Evolutionary conservation across 2,888 invertebrate genomes (phyloP), one percentile per base, ranked within the genome.

Genomic region (Elmis aenea): DNA sequence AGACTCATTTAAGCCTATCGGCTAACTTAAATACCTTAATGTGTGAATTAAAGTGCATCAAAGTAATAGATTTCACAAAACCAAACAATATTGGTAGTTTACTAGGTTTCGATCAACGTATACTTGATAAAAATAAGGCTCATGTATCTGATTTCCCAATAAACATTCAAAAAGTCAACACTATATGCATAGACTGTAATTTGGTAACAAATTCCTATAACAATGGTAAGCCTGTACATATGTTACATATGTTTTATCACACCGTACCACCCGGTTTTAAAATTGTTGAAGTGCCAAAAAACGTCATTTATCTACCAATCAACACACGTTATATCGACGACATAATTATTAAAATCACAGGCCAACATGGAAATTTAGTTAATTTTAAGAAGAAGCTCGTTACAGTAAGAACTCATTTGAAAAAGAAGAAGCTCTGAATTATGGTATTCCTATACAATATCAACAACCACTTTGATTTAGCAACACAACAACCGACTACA

Each of bases 121-220:
- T 23, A 26, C 16, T 46, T 4, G 20, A 37, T 22, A 12, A 43
- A 2, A 28, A 27, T 25, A 35, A 18, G n/a, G 27, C 25, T 13
- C 43, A 47, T 22, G 28, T 38, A 26, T 49, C 52, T 5, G 48
- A 53, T 46, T 9, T 38, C 14, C 16, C n/a, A n/a, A n/a, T n/a
- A n/a, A n/a, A n/a, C n/a, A n/a, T n/a, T n/a, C n/a, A n/a, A n/a
- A n/a, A n/a, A 12, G 21, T 34, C 3, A 34, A 34, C 21, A 12
- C 28, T 2, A 34, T 34, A 11, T 15, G 13, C n/a, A 11, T 30
- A 9, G 29, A 32, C 21, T 34, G 34, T 31, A 34, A 34, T 31
- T 6, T 34, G 14, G 13, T n/a, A n/a, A n/a, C n/a, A n/a, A n/a
- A n/a, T n/a, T n/a, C n/a, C n/a, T n/a, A n/a, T n/a, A n/a, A n/a